A percentile compares a stretch with the other conserved stretches of the same genome.
Conservation (phyloP, 2,797 vertebrate genomes). For the Dallia pectoralis region DNA sequence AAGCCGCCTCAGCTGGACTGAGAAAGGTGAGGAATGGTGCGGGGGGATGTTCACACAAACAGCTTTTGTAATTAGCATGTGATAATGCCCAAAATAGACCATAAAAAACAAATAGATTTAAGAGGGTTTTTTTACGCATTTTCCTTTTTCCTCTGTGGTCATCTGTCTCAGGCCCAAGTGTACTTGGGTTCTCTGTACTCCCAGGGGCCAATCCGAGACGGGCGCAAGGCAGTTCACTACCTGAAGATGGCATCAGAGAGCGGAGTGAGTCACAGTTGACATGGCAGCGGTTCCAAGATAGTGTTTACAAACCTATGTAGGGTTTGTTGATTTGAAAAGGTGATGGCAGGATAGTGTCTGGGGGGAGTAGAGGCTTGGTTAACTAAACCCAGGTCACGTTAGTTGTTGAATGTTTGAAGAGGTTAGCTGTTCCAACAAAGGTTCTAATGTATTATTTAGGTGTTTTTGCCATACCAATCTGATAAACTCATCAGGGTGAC, state of each 20-base stretch:
- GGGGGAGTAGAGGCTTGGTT: too few species aligned
- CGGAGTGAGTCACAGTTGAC: slow-evolving; percentile 70
- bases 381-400: too few species aligned
- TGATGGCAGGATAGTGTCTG: too few species aligned
- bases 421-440: too few species aligned
- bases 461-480: too few species aligned
- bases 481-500: too few species aligned
- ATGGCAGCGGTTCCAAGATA: too few species aligned
- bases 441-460: too few species aligned
- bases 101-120: background rate
- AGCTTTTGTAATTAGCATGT: background rate
- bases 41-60: background rate
- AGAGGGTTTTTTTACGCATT: background rate
- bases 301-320: too few species aligned
- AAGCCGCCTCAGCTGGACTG: slow-evolving; percentile 78
- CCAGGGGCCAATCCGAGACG: slow-evolving; percentile 69
- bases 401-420: too few species aligned
- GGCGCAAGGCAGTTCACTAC: slow-evolving; percentile 76
- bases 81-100: background rate
- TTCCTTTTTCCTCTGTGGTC: background rate
- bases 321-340: too few species aligned
- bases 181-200: slow-evolving; percentile 85
- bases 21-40: slow-evolving; percentile 72
- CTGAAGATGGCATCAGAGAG: slow-evolving; percentile 84
- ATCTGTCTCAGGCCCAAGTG: slow-evolving; percentile 81